Evolutionary conservation across 2,888 invertebrate genomes (phyloP), one percentile per base, ranked within the genome.

Genomic region (Hanleya hanleyi): DNA sequence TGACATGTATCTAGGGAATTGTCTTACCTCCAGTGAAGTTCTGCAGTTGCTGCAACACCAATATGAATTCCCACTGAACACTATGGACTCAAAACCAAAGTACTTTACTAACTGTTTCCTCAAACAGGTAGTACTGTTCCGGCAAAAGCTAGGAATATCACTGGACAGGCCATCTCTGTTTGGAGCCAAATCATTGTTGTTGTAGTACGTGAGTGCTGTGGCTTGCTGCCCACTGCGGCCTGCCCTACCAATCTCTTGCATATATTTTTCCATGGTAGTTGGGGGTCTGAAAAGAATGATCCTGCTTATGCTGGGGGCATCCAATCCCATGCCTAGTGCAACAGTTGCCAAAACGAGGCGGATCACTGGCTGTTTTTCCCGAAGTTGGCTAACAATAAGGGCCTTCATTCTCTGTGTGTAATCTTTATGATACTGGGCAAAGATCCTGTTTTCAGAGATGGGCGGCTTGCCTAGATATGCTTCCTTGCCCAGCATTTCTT

Each of bases 221-320:
- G 76, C 65, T 12, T 47, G 41, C 65, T 79, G 71, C 15, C 75
- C 77, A 35, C 51, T 67, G 15, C 77, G 61, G 15, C 76, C 79
- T 38, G 79, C 74, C 67, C 77, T 36, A 18, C 79, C 77, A 26
- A 79, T 73, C 57, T 78, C 79, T 67, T 76, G 79, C 36, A 72
- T 33, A 49, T 76, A 79, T 12, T 70, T 67, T 38, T 77, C 76
- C 5, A 76, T 47, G 33, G 67, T 62, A 12, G 77, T 80, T 33
- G 77, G 77, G 9, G 80, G 78, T 29, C 74, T 51, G 50, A 68
- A 76, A 38, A 77, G 79, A 29, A 80, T 69, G 1, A 78, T 69
- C 51, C 71, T 62, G 15, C 65, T 12, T 32, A 79, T 51, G 15
- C 49, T 33, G 9, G 76, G 75, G 5, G 79, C 75, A 69, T 77